Base-by-base conservation (phyloP, 2,888 invertebrate genomes). In the Cataglyphis altisquamis region DNA sequence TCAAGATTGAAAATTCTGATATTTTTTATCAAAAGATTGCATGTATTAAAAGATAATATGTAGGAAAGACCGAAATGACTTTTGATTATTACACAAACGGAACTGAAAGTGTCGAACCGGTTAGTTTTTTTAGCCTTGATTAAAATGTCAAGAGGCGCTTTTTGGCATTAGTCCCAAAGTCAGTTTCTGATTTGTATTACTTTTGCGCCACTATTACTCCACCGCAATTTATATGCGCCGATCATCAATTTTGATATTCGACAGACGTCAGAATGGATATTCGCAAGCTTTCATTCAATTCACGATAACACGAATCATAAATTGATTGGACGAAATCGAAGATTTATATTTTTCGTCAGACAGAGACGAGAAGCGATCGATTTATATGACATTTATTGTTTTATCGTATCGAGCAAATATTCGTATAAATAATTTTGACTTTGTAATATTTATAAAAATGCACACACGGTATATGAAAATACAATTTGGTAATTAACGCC, bases 101-200 rank as follows among this genome's bases (percentile, higher is more conserved):
- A 29, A 70, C 25, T 21, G 78, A 62, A 68, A 68, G 60, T 55
- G 60, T 52, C 75, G 29, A 66, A 73, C 73, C 57, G 70, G 82
- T 84, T 62, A 67, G 82, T 84, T 81, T 70, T 70, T 68, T 85
- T 67, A 85, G 84, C 84, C 87, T 88, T 84, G 89, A 90, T 89
- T 88, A 77, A 86, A 89, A 88, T 83, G 85, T 88, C 86, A 55
- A 62, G 66, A 70, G 75, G 39, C 78, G 64, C 25, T 84, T 82
- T 90, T 82, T 90, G 90, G 90, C 90, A 90, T 85, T 85, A 88
- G 82, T 87, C 90, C 90, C 87, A 88, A 86, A 90, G 84, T 89
- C 88, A 84, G 36, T 57, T 45, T 52, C 36, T 83, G 86, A 74
- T 89, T 86, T 72, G 75, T 89, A 88, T 89, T 80, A 84, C 83